These are phyloP conservation scores for Mirounga angustirostris DNA, from an alignment of 2,113 vertebrate genomes.

Conservation along the genomic window DNA sequence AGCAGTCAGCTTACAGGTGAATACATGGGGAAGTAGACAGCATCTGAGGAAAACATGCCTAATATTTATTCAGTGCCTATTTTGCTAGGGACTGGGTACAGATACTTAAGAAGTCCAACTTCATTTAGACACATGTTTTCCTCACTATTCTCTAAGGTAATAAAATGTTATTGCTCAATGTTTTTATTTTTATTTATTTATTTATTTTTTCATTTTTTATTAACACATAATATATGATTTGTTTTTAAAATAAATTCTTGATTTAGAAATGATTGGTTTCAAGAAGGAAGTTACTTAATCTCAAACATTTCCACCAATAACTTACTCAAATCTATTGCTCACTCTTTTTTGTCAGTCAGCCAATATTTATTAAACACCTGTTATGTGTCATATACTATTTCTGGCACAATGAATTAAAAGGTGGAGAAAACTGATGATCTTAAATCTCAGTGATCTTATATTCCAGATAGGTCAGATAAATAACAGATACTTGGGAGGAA, in stretches of 20 bases:
- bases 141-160: not conserved
- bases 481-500: not conserved
- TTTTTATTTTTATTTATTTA: not conserved
- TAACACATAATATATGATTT: no score
- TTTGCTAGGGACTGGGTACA: not conserved
- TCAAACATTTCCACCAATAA: not conserved
- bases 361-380: not conserved
- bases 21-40: fast-evolving
- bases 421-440: not conserved
- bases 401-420: not conserved
- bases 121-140: not conserved
- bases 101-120: not conserved
- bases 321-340: not conserved
- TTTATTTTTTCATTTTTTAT: no score
- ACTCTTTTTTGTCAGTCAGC: not conserved
- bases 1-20: not conserved
- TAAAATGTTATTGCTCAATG: not conserved
- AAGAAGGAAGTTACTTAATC: not conserved
- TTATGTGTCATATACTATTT: not conserved
- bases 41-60: not conserved
- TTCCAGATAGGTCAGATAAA: not conserved
- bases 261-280: not conserved
- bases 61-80: not conserved
- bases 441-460: not conserved
- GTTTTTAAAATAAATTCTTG: not conserved